A percentile compares a stretch with the other conserved stretches of the same genome.
Conservation (phyloP, 2,888 invertebrate species). For the Caradrina clavipalpis region DNA sequence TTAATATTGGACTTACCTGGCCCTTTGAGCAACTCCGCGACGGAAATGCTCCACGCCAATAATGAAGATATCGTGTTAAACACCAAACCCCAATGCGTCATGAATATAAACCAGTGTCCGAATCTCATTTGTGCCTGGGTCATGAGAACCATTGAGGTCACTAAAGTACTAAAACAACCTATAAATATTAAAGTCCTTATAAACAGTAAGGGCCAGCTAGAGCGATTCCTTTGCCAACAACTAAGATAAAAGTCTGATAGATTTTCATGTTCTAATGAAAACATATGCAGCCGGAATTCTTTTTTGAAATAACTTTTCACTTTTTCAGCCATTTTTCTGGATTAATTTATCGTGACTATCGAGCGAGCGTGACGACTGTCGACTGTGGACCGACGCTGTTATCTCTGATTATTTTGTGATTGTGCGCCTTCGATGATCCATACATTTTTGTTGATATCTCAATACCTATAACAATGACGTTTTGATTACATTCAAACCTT, state of each 20-base stretch:
- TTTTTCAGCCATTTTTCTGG: constrained; percentile 73
- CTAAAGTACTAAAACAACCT: constrained; percentile 74
- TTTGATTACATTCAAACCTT: constrained; percentile 53
- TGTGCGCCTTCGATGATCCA: constrained; percentile 61
- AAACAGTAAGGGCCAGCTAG: constrained; percentile 74
- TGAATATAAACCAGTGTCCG: constrained; percentile 79
- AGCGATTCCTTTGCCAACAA: constrained; percentile 77
- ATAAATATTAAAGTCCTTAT: constrained; percentile 75
- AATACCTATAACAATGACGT: constrained; percentile 52
- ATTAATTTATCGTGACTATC: constrained; percentile 29
- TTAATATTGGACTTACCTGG: constrained; percentile 75
- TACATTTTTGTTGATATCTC: constrained; percentile 63
- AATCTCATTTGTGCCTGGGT: constrained; percentile 17
- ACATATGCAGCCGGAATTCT: constrained; percentile 73
- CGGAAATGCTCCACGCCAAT: constrained; percentile 75
- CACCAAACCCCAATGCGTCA: constrained; percentile 85
- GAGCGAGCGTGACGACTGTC: constrained; percentile 54
- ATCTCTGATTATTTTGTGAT: constrained; percentile 66
- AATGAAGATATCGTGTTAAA: constrained; percentile 76
- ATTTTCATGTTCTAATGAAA: constrained; percentile 75
- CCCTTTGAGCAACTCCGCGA: constrained; percentile 69
- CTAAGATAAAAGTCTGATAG: constrained; percentile 78
- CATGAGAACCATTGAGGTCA: constrained; percentile 74
- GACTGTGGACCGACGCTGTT: constrained; percentile 54
- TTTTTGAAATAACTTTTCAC: constrained; percentile 76